These are phyloP conservation scores for Cuniculus paca DNA, from an alignment of 2,797 vertebrate genomes.

Conservation along the genomic window DNA sequence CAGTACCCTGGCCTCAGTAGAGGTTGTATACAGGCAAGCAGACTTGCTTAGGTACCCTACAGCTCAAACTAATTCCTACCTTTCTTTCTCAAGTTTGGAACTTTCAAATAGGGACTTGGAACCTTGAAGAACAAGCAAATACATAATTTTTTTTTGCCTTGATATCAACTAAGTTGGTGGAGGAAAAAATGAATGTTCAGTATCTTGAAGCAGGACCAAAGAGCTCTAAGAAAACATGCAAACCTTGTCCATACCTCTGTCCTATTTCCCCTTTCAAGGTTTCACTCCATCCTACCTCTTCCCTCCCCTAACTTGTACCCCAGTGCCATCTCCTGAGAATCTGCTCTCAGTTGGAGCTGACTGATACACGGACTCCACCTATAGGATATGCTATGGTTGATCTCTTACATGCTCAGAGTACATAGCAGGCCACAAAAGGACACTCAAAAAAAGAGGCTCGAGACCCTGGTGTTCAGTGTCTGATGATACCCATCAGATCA, in stretches of 20 bases:
- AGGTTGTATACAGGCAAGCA: neutral
- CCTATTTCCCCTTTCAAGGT: neutral
- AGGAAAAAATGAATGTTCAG: neutral
- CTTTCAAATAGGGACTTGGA: neutral
- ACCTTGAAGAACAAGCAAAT: neutral
- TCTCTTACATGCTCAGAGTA: neutral
- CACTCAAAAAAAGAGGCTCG: neutral
- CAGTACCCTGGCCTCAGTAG: neutral
- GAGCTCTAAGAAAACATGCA: neutral
- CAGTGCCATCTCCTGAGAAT: neutral
- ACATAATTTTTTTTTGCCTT: neutral
- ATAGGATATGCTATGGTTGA: neutral
- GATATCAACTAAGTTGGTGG: neutral
- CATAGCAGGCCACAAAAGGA: neutral
- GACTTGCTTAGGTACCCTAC: neutral
- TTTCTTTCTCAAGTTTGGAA: neutral
- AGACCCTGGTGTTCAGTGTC: neutral
- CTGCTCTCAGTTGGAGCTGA: neutral
- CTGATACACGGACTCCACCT: neutral
- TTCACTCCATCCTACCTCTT: neutral
- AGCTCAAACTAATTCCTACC: neutral
- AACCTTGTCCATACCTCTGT: neutral
- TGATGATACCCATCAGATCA: neutral
- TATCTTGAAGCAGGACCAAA: neutral
- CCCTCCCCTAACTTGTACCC: neutral